Evolutionary conservation across 2,888 invertebrate species (phyloP).

Genomic region (Leptarthrus brevirostris): DNA sequence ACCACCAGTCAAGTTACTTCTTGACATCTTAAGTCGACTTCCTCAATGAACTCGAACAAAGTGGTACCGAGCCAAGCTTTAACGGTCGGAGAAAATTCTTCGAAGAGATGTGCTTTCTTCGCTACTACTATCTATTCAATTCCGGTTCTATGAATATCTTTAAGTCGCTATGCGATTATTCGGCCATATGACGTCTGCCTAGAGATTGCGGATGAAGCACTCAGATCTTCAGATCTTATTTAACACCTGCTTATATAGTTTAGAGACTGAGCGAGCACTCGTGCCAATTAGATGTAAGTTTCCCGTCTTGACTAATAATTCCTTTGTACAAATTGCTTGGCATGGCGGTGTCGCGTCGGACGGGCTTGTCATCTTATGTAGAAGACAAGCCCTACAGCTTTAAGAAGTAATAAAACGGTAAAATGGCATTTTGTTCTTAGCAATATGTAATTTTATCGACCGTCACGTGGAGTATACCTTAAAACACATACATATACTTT

Average conservation of each 20-base stretch:
- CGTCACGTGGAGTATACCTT: no score
- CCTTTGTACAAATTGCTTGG: slow-evolving; percentile 7
- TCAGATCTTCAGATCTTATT: slow-evolving; percentile 11
- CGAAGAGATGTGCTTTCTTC: slow-evolving; percentile 33
- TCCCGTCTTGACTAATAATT: not conserved
- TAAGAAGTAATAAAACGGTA: slow-evolving; percentile 38
- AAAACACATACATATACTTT: no score
- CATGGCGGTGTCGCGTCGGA: not conserved
- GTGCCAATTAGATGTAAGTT: slow-evolving; percentile 8
- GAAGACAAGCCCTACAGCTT: slow-evolving; percentile 11
- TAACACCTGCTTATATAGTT: slow-evolving; percentile 30
- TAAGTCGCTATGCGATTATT: not conserved
- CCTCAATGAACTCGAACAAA: slow-evolving; percentile 37
- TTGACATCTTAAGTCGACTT: slow-evolving; percentile 29
- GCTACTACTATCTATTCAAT: slow-evolving; percentile 24
- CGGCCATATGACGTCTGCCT: slow-evolving; percentile 27
- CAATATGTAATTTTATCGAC: not conserved
- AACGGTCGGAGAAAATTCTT: slow-evolving; percentile 35
- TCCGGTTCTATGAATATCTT: slow-evolving; percentile 38
- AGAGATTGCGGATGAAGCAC: slow-evolving; percentile 6
- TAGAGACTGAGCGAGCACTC: not conserved
- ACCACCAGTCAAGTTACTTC: not conserved
- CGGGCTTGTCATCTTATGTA: not conserved
- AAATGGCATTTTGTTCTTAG: not conserved
- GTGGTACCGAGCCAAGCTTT: slow-evolving; percentile 29